Evolutionary conservation across 2,797 vertebrate species (phyloP).

Genomic region (Lepilemur septentrionalis): DNA sequence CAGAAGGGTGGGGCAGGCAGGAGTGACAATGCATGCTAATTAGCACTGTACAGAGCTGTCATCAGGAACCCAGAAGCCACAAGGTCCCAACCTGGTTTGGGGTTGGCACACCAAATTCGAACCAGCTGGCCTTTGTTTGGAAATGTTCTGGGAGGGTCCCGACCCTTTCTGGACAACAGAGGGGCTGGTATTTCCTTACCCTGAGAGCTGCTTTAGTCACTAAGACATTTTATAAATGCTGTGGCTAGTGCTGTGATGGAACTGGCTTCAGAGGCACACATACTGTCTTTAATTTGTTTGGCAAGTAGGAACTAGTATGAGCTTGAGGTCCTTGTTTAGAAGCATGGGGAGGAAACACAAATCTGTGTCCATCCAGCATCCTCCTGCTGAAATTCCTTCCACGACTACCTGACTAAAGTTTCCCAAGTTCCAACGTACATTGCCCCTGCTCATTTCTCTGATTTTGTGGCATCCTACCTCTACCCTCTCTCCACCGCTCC

Average conservation of each 20-base stretch:
- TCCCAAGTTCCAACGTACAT: neutral
- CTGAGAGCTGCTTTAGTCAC: neutral
- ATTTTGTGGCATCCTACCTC: neutral
- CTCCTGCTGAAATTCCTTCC: neutral
- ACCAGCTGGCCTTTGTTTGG: conserved; percentile 73
- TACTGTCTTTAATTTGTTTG: neutral
- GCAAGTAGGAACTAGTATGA: neutral
- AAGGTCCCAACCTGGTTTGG: conserved; percentile 69
- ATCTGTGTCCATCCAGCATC: neutral
- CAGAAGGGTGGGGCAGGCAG: neutral
- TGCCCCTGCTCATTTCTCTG: neutral
- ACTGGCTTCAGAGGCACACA: neutral
- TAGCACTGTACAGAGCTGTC: conserved; percentile 65
- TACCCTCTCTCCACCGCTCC: neutral
- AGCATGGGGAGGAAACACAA: neutral
- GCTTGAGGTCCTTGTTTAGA: neutral
- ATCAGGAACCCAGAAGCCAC: conserved; percentile 70
- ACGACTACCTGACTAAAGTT: neutral
- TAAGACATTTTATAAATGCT: neutral
- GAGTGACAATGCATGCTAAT: conserved; percentile 72
- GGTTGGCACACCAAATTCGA: conserved; percentile 74
- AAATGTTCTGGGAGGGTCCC: conserved; percentile 46
- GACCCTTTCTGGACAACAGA: conserved; percentile 36
- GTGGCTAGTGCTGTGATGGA: neutral
- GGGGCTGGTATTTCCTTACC: neutral